Conservation (phyloP, 2,797 vertebrate species). For the Miichthys miiuy region DNA sequence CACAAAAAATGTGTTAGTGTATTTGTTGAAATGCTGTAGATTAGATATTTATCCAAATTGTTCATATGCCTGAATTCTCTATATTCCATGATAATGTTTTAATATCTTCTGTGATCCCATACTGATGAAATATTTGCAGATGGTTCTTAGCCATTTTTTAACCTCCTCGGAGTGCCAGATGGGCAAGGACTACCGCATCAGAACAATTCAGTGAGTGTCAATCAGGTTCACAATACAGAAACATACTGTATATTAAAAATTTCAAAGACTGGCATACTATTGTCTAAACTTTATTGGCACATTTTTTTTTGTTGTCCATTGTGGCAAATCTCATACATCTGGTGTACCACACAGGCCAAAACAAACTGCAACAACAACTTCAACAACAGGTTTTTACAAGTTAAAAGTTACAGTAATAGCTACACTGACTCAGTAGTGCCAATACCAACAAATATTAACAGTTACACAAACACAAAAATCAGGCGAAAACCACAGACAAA, state of each 20-base stretch:
- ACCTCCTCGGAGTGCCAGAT: constrained; percentile 55
- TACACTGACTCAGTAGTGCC: no score
- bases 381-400: background rate
- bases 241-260: constrained; percentile 25
- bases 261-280: constrained; percentile 31
- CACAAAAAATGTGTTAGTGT: background rate
- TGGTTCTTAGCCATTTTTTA: constrained; percentile 48
- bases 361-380: constrained; percentile 1
- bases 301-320: constrained; percentile 12
- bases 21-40: constrained; percentile 18
- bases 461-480: constrained; percentile 3
- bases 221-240: constrained; percentile 43
- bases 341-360: constrained; percentile 12
- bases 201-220: constrained; percentile 41
- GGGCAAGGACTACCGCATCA: constrained; percentile 43
- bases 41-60: constrained; percentile 20
- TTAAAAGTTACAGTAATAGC: background rate
- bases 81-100: constrained; percentile 26
- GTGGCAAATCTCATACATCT: constrained; percentile 10
- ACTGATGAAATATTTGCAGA: constrained; percentile 57
- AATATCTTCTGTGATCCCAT: constrained; percentile 27
- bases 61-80: constrained; percentile 4
- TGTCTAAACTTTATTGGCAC: constrained; percentile 31
- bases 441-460: constrained; percentile 13
- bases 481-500: background rate